These are phyloP conservation scores for Odocoileus virginianus DNA, from an alignment of 2,113 vertebrate genomes.

Conservation along the genomic window DNA sequence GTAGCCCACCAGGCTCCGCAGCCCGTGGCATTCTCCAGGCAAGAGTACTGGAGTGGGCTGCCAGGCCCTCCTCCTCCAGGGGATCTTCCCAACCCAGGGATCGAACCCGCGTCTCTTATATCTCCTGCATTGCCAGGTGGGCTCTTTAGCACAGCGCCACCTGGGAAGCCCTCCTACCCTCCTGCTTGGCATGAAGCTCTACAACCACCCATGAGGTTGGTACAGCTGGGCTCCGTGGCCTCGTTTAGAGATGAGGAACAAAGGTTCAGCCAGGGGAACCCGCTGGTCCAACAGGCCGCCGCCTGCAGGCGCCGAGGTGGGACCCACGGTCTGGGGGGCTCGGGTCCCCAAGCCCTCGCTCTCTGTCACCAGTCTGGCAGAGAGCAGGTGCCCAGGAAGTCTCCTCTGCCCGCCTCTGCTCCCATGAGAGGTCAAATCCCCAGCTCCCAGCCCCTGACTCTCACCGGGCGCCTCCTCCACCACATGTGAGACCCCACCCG, in stretches of 20 bases:
- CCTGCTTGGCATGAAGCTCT: background rate
- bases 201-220: too few relatives aligned
- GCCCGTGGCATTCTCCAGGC: background rate
- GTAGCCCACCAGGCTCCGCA: background rate
- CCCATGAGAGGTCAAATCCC: background rate
- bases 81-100: background rate
- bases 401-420: background rate
- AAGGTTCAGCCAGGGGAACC: background rate
- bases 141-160: background rate
- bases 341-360: background rate
- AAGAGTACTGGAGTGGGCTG: background rate
- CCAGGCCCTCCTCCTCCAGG: background rate
- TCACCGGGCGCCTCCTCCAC: background rate
- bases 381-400: accelerated
- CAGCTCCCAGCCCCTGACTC: background rate
- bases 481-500: background rate
- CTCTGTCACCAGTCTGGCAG: background rate
- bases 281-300: background rate
- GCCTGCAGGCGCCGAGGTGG: too few relatives aligned
- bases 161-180: background rate
- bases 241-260: background rate
- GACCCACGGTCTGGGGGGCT: background rate
- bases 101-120: background rate
- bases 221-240: background rate
- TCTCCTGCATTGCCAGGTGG: background rate